Base-by-base conservation (phyloP, 2,113 vertebrate genomes). In the Macrotis lagotis region DNA sequence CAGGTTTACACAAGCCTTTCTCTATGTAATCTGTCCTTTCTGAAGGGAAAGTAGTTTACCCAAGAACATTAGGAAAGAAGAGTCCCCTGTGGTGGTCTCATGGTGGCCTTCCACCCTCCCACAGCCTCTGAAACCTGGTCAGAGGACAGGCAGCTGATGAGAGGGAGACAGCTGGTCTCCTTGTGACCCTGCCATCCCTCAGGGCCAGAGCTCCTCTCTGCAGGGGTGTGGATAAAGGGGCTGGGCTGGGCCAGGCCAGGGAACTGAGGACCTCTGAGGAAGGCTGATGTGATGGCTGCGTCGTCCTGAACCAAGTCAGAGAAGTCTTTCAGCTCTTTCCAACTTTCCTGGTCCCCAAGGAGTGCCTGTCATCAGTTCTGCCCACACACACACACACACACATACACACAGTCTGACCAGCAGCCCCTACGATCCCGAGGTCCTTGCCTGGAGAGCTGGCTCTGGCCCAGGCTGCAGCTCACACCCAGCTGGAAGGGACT, bases 301-400 rank as follows among this genome's bases (percentile, higher is more conserved):
- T 47, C 89, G 91, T 55, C 89, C 89, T 89, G n/a, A 44, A 50
- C 51, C 0, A 0, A 88, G 88, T 47, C 89, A 26, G 91, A 14
- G 91, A 94, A 94, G 24, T 26, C 26, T 98, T 96, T 98, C 95
- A 97, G 91, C 97, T 98, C 97, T 93, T 96, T 97, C 97, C 95
- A 96, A 96, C 95, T 94, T 74, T 96, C 96, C 88, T 90, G 91
- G 95, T 92, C 66, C 95, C 91, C 0, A 24, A 96, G 96, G 96
- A 97, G 94, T 91, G 94, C 91, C 96, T 95, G 89, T 94, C 93
- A 94, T 97, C 97, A 97, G 93, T 97, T 96, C 96, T 98, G 95
- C 93, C 95, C 94, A 97, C 97, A 97, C 97, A 97, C 25, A 51
- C 8, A 51, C 50, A 97, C 97, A 97, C 97, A 97, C 94, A 12